phyloP scores from a whole-genome alignment of 2,888 invertebrate species.

The Sepioteuthis lessoniana region DNA sequence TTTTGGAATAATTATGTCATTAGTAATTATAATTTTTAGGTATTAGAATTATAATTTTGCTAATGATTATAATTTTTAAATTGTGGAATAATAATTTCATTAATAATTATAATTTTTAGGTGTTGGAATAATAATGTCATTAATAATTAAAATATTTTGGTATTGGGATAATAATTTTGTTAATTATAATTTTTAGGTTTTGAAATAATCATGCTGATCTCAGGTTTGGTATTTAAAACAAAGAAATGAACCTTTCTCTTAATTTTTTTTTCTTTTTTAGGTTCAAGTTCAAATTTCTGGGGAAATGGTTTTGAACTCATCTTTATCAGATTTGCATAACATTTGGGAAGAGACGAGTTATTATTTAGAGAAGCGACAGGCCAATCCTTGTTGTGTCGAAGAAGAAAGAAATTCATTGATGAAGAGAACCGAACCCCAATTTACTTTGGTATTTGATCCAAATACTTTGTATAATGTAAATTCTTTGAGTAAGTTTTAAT shows the following conservation, averaged over 20 bases:
- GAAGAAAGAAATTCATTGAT: conserved; percentile 85
- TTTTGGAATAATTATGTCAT: no score
- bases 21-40: no score
- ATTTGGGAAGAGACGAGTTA: conserved; percentile 98
- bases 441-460: conserved; percentile 81
- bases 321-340: conserved; percentile 82
- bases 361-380: conserved; percentile 88
- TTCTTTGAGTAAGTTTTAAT: not conserved
- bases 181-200: no score
- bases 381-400: conserved; percentile 84
- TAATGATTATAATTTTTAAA: no score
- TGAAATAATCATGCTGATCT: not conserved
- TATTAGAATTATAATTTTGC: no score
- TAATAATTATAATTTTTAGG: no score
- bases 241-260: not conserved
- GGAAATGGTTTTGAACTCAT: conserved; percentile 61
- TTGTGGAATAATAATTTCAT: no score
- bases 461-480: conserved; percentile 51
- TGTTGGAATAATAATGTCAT: no score
- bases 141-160: no score
- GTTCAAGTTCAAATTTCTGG: conserved; percentile 59
- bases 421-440: conserved; percentile 83
- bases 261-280: conserved; percentile 54
- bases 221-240: not conserved
- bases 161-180: no score